Percentiles rank a stretch among this genome's conserved stretches.
phyloP scores from a whole-genome alignment of 2,113 vertebrate species.

The Oreochromis tanganicae region DNA sequence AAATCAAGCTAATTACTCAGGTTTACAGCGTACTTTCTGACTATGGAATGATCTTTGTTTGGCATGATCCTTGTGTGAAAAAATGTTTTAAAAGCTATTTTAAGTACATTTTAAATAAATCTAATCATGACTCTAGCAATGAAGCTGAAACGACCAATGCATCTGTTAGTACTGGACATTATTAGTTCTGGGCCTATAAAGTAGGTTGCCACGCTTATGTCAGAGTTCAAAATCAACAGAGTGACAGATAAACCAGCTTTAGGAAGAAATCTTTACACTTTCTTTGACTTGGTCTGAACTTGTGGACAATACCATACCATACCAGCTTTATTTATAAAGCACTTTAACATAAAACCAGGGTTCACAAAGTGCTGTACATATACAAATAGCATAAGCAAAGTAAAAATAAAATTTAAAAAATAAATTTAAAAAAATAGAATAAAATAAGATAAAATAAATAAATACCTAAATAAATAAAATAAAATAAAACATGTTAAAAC shows the following conservation, averaged over 20 bases:
- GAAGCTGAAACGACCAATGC: background rate
- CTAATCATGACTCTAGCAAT: background rate
- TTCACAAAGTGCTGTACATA: background rate
- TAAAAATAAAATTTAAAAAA: background rate
- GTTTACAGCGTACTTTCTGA: background rate
- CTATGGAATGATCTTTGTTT: background rate
- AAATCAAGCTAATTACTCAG: background rate
- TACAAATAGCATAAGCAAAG: background rate
- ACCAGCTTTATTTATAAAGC: background rate
- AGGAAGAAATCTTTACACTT: background rate
- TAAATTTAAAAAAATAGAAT: background rate
- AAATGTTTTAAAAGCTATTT: background rate
- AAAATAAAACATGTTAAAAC: background rate
- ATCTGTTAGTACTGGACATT: background rate
- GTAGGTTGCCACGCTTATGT: background rate
- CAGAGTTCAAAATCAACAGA: background rate
- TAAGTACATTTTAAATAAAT: background rate
- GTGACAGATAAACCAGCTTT: background rate
- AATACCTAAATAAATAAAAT: background rate
- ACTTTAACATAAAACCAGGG: background rate
- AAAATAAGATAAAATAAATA: background rate
- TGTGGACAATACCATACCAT: background rate
- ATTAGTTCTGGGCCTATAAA: background rate
- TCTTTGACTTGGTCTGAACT: background rate
- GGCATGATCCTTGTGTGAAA: background rate